phyloP scores from a whole-genome alignment of 2,888 invertebrate genomes.

The Poecilus cupreus region DNA sequence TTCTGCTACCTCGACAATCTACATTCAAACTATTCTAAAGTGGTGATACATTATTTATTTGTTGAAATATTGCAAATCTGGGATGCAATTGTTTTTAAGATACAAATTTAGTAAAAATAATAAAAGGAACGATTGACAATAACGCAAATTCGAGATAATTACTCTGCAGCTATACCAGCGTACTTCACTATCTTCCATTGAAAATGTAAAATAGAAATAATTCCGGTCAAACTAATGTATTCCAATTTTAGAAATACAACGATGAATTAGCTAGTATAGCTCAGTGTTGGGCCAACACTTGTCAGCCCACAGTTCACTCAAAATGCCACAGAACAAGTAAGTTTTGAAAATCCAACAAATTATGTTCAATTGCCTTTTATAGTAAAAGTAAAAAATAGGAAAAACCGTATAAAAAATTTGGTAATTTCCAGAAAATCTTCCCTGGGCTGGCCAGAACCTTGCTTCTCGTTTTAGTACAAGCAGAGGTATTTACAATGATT shows the following conservation, averaged over 20 bases:
- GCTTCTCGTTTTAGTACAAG: constrained; percentile 1
- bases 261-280: constrained; percentile 69
- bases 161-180: too few relatives aligned
- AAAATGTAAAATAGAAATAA: constrained; percentile 41
- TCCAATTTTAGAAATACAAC: constrained; percentile 70
- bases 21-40: too few relatives aligned
- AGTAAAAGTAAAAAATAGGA: not conserved
- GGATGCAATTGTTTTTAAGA: too few relatives aligned
- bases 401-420: too few relatives aligned
- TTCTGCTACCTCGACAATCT: too few relatives aligned
- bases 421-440: not conserved
- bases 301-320: constrained; percentile 69
- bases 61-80: too few relatives aligned
- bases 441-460: constrained; percentile 47
- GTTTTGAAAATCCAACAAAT: constrained; percentile 47
- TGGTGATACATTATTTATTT: too few relatives aligned
- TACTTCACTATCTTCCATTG: too few relatives aligned
- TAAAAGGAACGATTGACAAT: too few relatives aligned
- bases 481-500: not conserved
- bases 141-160: too few relatives aligned
- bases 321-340: constrained; percentile 69
- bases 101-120: too few relatives aligned
- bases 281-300: constrained; percentile 71
- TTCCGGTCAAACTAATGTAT: too few relatives aligned
- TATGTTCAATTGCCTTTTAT: not conserved